phyloP scores from a whole-genome alignment of 2,797 vertebrate species.

The Coendou prehensilis region DNA sequence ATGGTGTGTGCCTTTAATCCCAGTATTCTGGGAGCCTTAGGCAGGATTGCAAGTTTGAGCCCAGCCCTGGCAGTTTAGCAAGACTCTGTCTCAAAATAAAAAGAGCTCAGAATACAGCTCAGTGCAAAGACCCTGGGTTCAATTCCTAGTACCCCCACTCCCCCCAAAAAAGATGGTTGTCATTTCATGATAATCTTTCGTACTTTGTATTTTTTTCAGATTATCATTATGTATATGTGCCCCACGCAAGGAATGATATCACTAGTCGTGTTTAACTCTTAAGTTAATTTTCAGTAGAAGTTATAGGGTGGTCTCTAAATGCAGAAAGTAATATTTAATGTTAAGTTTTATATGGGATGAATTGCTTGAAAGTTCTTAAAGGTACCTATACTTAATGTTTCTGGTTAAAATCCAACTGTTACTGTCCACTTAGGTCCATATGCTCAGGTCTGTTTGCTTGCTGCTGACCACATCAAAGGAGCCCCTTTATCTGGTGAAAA shows the following conservation, averaged over 20 bases:
- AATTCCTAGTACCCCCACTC: not conserved
- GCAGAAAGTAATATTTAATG: not conserved
- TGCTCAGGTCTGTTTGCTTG: not conserved
- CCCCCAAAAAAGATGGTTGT: not conserved
- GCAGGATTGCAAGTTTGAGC: not conserved
- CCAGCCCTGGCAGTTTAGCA: not conserved
- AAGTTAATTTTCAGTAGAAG: not conserved
- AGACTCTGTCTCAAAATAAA: not conserved
- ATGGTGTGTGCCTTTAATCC: not conserved
- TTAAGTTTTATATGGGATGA: not conserved
- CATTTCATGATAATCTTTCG: not conserved
- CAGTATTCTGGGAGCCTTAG: not conserved
- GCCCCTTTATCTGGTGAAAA: not conserved
- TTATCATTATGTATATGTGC: not conserved
- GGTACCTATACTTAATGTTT: not conserved
- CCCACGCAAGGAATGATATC: not conserved
- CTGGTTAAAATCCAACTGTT: not conserved
- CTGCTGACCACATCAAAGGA: not conserved
- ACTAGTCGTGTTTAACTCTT: not conserved
- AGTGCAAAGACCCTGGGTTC: not conserved
- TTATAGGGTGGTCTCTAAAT: not conserved
- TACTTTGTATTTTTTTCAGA: not conserved
- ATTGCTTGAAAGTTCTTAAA: not conserved
- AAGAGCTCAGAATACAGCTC: not conserved
- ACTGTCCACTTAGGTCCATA: not conserved